phyloP scores from a whole-genome alignment of 2,888 invertebrate species.

The Nomada flava region DNA sequence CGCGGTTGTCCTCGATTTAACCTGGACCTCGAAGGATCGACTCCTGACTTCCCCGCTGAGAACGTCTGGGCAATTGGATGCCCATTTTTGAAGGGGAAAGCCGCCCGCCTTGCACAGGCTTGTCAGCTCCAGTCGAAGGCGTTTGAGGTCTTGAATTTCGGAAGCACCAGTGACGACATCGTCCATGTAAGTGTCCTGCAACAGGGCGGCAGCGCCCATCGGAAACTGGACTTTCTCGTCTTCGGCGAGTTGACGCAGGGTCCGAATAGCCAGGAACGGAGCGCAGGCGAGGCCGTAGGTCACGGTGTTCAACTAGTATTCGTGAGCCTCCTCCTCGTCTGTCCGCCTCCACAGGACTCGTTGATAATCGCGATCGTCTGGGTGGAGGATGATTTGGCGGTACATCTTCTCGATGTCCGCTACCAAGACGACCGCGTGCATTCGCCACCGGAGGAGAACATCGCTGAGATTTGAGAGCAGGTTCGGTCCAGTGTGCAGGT shows the following conservation, averaged over 20 bases:
- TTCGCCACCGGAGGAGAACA: constrained; percentile 4
- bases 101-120: constrained; percentile 36
- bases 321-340: not conserved
- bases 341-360: not conserved
- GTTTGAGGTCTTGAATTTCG: not conserved
- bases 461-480: not conserved
- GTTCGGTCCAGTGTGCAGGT: not conserved
- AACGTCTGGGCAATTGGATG: not conserved
- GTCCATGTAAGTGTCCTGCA: too few relatives aligned
- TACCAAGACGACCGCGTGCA: not conserved
- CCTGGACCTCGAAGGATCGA: not conserved
- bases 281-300: not conserved
- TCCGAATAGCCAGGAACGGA: not conserved
- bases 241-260: not conserved
- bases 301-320: not conserved
- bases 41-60: not conserved
- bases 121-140: not conserved
- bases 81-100: constrained; percentile 35
- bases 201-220: not conserved
- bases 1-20: not conserved
- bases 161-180: too few relatives aligned
- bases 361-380: not conserved
- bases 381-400: not conserved
- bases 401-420: constrained; percentile 11
- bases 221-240: not conserved